phyloP scores from a whole-genome alignment of 1,140 invertebrate species.

The Magallana ariakensis region DNA sequence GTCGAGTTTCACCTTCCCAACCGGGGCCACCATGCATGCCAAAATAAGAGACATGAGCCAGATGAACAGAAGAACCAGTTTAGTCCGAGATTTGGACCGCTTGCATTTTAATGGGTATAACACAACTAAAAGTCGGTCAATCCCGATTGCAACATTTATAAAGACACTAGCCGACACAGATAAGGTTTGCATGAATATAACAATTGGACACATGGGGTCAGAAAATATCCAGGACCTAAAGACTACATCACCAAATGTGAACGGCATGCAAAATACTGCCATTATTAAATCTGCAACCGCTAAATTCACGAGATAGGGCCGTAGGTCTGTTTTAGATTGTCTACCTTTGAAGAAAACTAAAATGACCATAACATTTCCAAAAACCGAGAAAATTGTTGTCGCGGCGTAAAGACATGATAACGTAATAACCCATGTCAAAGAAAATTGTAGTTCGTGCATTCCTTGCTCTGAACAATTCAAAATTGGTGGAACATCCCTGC shows the following conservation, averaged over 20 bases:
- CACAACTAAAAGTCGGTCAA: slow-evolving; percentile 67
- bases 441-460: slow-evolving; percentile 37
- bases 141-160: slow-evolving; percentile 63
- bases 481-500: not conserved
- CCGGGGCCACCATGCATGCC: slow-evolving; percentile 36
- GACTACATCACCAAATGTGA: slow-evolving; percentile 69
- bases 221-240: slow-evolving; percentile 68
- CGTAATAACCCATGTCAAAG: slow-evolving; percentile 40
- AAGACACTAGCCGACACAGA: slow-evolving; percentile 67
- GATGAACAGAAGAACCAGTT: slow-evolving; percentile 45
- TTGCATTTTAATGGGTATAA: slow-evolving; percentile 66
- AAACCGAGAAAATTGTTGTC: slow-evolving; percentile 71
- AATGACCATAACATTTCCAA: slow-evolving; percentile 74
- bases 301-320: slow-evolving; percentile 61
- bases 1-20: slow-evolving; percentile 21
- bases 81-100: slow-evolving; percentile 17
- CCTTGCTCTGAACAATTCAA: not conserved
- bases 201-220: slow-evolving; percentile 67
- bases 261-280: slow-evolving; percentile 75
- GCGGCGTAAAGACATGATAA: slow-evolving; percentile 70
- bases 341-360: slow-evolving; percentile 73
- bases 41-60: slow-evolving; percentile 50
- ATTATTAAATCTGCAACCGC: slow-evolving; percentile 59
- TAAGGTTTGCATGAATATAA: slow-evolving; percentile 69
- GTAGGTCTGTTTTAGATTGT: slow-evolving; percentile 72